Evolutionary conservation across 2,888 invertebrate genomes (phyloP).

Genomic region (Latrodectus hesperus): DNA sequence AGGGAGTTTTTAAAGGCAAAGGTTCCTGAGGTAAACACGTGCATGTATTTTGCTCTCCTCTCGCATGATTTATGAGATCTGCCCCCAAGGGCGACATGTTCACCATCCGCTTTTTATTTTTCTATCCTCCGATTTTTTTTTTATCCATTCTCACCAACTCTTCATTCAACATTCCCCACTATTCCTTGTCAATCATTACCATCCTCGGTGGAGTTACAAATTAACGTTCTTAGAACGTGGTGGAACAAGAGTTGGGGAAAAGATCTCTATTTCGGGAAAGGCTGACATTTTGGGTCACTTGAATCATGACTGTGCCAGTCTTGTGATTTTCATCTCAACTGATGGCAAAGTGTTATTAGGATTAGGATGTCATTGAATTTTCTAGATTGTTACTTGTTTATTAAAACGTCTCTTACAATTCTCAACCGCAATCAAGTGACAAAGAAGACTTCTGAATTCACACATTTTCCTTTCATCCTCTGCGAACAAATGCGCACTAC

Average conservation of each 20-base stretch:
- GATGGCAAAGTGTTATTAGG: too few relatives aligned
- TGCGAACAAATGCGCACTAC: too few relatives aligned
- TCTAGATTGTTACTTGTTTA: too few relatives aligned
- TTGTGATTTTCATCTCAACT: too few relatives aligned
- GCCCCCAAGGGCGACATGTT: constrained; percentile 30
- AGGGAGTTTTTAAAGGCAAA: constrained; percentile 49
- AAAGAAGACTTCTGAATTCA: too few relatives aligned
- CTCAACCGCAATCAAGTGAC: too few relatives aligned
- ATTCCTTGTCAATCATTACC: constrained; percentile 57
- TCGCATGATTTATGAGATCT: constrained; percentile 59
- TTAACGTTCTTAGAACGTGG: constrained; percentile 28
- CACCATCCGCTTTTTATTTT: constrained; percentile 8
- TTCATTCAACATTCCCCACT: background rate
- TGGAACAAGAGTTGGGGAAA: background rate
- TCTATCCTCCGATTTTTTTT: background rate
- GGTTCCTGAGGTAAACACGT: constrained; percentile 37
- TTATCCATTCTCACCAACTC: constrained; percentile 12
- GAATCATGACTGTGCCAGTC: too few relatives aligned
- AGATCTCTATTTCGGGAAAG: background rate
- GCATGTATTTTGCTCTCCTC: constrained; percentile 39
- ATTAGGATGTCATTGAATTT: too few relatives aligned
- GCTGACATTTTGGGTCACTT: constrained; percentile 6
- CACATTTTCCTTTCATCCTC: too few relatives aligned
- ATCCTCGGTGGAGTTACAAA: constrained; percentile 42
- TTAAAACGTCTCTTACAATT: too few relatives aligned